A percentile compares a stretch with the other conserved stretches of the same genome.
Conservation (phyloP, 2,797 vertebrate genomes). For the Micromesistius poutassou region DNA sequence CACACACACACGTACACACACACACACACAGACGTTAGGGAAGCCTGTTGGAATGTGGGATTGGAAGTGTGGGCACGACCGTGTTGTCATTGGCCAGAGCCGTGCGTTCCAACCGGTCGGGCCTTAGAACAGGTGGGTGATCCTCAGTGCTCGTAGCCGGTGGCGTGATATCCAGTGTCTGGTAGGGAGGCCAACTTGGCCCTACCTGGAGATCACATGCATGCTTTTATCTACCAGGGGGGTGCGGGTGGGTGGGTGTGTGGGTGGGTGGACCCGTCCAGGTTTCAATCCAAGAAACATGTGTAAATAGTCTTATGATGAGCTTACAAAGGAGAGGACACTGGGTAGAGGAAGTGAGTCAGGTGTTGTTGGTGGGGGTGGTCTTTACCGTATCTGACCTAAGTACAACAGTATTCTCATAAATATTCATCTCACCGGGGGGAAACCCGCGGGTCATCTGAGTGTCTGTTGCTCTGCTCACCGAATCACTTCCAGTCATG, state of each 20-base stretch:
- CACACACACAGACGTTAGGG: slow-evolving; percentile 65
- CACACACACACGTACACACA: slow-evolving; percentile 51
- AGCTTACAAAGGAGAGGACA: not conserved
- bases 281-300: slow-evolving; percentile 1
- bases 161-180: slow-evolving; percentile 40
- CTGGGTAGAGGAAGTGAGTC: not conserved
- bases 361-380: not conserved
- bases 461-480: not conserved
- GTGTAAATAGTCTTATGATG: not conserved
- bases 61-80: slow-evolving; percentile 42
- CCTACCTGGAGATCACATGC: slow-evolving; percentile 38
- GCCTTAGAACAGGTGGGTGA: slow-evolving; percentile 38
- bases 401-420: not conserved
- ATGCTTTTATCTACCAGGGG: slow-evolving; percentile 71
- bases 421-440: not conserved
- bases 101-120: slow-evolving; percentile 41
- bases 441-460: not conserved
- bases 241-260: not conserved
- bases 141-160: slow-evolving; percentile 32
- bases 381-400: not conserved
- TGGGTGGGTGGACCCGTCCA: too few species aligned
- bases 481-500: not conserved
- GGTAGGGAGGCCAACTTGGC: slow-evolving; percentile 10
- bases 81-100: slow-evolving; percentile 38
- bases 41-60: slow-evolving; percentile 65